Evolutionary conservation across 2,888 invertebrate genomes (phyloP).

Genomic region (Phyto melanocephala): DNA sequence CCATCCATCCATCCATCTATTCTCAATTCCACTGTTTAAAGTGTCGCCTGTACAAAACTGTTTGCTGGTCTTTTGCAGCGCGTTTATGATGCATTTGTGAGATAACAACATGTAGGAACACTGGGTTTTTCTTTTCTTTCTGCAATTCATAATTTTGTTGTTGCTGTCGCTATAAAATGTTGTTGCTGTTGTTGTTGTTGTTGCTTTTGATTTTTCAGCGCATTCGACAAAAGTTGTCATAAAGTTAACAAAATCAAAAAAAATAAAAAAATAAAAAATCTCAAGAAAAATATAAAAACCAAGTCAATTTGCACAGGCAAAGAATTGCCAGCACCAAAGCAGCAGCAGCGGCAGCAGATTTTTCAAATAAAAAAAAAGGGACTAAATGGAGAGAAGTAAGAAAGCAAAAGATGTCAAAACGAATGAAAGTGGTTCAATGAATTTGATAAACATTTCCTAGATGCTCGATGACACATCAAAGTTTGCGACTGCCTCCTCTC

Average conservation of each 20-base stretch:
- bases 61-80: constrained; percentile 56
- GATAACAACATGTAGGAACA: constrained; percentile 66
- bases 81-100: constrained; percentile 66
- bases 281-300: constrained; percentile 51
- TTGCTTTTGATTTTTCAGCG: constrained; percentile 54
- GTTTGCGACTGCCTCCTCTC: constrained; percentile 68
- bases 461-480: constrained; percentile 79
- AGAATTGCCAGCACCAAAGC: constrained; percentile 53
- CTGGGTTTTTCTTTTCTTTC: constrained; percentile 39
- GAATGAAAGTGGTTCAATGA: constrained; percentile 79
- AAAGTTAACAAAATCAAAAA: constrained; percentile 50
- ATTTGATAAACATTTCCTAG: constrained; percentile 80
- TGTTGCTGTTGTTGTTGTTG: not conserved
- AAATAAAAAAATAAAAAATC: constrained; percentile 25
- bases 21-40: constrained; percentile 48
- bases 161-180: constrained; percentile 3
- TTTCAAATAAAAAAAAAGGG: constrained; percentile 45
- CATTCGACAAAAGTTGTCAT: constrained; percentile 64
- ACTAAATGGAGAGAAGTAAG: constrained; percentile 54
- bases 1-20: not conserved
- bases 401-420: constrained; percentile 78
- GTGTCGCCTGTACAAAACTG: constrained; percentile 67
- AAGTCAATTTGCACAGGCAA: constrained; percentile 61
- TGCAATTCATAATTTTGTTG: constrained; percentile 43
- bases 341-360: not conserved